Conservation (phyloP, 2,888 invertebrate species). For the Andrena marginata region DNA sequence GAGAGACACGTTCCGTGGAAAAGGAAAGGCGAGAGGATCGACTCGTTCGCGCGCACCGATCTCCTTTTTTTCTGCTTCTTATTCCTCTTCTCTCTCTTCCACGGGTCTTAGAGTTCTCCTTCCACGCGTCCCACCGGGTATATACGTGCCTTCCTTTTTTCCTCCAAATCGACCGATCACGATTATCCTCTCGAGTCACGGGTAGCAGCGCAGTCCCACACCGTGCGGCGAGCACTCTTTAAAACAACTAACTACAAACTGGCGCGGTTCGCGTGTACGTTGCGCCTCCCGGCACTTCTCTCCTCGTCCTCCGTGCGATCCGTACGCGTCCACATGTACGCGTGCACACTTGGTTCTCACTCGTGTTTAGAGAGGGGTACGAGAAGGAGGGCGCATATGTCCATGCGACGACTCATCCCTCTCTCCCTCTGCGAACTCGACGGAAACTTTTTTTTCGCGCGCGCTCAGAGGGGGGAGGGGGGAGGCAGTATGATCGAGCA, state of each 20-base stretch:
- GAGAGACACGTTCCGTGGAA: slow-evolving; percentile 64
- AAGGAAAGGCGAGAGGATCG: slow-evolving; percentile 70
- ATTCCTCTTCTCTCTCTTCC: slow-evolving; percentile 21
- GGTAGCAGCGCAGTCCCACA: slow-evolving; percentile 21
- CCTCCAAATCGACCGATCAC: slow-evolving; percentile 7
- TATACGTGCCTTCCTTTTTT: background rate
- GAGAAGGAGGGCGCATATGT: slow-evolving; percentile 55
- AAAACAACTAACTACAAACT: slow-evolving; percentile 80
- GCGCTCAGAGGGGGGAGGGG: slow-evolving; percentile 4
- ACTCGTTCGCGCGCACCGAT: slow-evolving; percentile 65
- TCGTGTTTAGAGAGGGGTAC: slow-evolving; percentile 41
- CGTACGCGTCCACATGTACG: slow-evolving; percentile 60
- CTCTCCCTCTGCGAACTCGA: slow-evolving; percentile 20
- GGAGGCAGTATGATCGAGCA: background rate
- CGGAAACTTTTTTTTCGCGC: slow-evolving; percentile 38
- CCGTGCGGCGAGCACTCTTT: slow-evolving; percentile 51
- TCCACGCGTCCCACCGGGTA: slow-evolving; percentile 18
- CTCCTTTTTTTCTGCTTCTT: slow-evolving; percentile 39
- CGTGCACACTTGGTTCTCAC: slow-evolving; percentile 61
- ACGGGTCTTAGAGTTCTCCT: slow-evolving; percentile 32
- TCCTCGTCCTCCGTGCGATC: slow-evolving; percentile 67
- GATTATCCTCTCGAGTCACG: slow-evolving; percentile 24
- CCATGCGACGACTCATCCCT: slow-evolving; percentile 36
- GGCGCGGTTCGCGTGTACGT: slow-evolving; percentile 78
- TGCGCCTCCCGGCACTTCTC: slow-evolving; percentile 76